Evolutionary conservation across 2,113 vertebrate species (phyloP), one percentile per base, ranked within the genome.

Genomic region (Phaethon lepturus): DNA sequence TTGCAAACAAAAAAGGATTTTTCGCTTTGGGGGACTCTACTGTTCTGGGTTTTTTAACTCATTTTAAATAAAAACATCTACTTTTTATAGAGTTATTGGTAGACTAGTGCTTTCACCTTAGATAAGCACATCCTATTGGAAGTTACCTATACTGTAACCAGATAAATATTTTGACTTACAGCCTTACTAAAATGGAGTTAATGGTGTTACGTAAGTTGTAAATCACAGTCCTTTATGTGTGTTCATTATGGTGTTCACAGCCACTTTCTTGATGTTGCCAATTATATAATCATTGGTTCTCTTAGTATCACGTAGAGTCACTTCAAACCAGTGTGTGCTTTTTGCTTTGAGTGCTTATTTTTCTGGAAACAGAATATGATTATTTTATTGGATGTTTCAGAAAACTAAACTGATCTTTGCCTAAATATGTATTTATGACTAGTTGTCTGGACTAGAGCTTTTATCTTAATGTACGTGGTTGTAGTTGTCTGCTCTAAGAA

Each of bases 351-450:
- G 33, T 81, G 73, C 64, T 91, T 85, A 72, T 91, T 89, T 63
- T 80, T 88, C 60, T 81, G 71, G 84, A 90, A 96, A 64, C 44
- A 91, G 75, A 68, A 40, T 85, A 49, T 40, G 56, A 91, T 94
- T 59, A 63, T 80, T 94, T 73, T 66, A 56, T 91, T 82, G 60
- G 35, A 25, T 83, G n/a, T 62, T 91, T 86, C 56, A 78, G 68
- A 88, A 95, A 85, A 45, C 49, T 45, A 42, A 85, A 38, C 19
- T 71, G 17, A 60, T 96, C 66, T 90, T 88, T 82, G 35, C 67
- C 78, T 88, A 76, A 91, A 75, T 88, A n/a, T 13, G 26, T 40
- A 75, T 95, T 96, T 92, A 74, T 88, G 76, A 84, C 55, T n/a
- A n/a, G 52, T 81, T 85, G 40, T 91, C 74, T 79, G 71, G 26